Evolutionary conservation across 2,797 vertebrate species (phyloP).

Genomic region (Rallus crepitans): DNA sequence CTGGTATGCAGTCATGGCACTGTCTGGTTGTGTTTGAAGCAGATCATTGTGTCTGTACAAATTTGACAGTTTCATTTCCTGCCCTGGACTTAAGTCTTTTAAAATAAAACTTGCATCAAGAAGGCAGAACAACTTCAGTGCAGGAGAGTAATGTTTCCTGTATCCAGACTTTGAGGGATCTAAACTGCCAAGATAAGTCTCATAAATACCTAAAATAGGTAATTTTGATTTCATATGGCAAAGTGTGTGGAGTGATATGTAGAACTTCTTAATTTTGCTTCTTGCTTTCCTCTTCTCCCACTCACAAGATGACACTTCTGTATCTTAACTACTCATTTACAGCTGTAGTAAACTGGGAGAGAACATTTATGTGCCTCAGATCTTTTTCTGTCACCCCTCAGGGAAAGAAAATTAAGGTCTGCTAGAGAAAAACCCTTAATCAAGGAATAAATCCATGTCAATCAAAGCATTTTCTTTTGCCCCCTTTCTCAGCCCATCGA

Average conservation of each 20-base stretch:
- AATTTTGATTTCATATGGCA: constrained; percentile 33
- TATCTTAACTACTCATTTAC: constrained; percentile 40
- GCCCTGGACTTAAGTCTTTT: constrained; percentile 9
- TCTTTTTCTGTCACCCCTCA: background rate
- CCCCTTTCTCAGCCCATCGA: background rate
- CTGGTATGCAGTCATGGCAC: background rate
- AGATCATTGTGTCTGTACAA: background rate
- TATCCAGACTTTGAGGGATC: constrained; percentile 17
- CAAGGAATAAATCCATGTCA: background rate
- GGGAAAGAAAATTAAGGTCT: background rate
- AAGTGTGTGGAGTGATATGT: constrained; percentile 38
- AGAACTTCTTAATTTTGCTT: constrained; percentile 43
- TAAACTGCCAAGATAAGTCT: constrained; percentile 36
- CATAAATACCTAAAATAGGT: constrained; percentile 22
- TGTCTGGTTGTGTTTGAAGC: background rate
- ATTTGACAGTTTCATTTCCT: constrained; percentile 41
- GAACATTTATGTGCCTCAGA: constrained; percentile 14
- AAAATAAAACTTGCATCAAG: constrained; percentile 30
- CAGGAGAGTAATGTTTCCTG: constrained; percentile 36
- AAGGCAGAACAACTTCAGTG: background rate
- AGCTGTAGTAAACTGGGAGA: constrained; percentile 60
- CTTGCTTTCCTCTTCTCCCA: constrained; percentile 49
- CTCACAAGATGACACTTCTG: constrained; percentile 53
- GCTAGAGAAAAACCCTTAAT: background rate
- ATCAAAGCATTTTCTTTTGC: background rate